Evolutionary conservation across 1,140 invertebrate genomes (phyloP).

Genomic region (Maconellicoccus hirsutus): DNA sequence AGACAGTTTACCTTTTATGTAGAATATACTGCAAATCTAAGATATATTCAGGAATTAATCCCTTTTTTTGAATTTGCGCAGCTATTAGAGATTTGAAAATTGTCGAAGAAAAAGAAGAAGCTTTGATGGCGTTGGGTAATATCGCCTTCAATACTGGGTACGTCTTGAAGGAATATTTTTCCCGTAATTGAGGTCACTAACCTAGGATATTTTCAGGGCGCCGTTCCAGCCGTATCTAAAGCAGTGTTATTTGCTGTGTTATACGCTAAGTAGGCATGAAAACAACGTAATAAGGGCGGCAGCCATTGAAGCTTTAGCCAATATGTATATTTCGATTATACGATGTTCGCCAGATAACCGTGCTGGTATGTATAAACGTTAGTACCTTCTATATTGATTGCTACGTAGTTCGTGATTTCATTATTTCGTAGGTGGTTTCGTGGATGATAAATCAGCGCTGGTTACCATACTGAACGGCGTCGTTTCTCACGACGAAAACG

Average conservation of each 20-base stretch:
- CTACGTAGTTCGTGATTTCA: not conserved
- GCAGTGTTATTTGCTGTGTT: not conserved
- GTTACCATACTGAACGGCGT: not conserved
- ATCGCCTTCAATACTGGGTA: slow-evolving; percentile 11
- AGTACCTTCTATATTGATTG: no score
- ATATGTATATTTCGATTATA: slow-evolving; percentile 9
- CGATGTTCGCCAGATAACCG: not conserved
- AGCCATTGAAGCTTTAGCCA: not conserved
- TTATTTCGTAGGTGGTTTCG: not conserved
- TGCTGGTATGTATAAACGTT: not conserved
- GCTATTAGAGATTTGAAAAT: slow-evolving; percentile 10
- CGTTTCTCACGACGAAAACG: not conserved
- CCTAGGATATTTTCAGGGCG: not conserved
- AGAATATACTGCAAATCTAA: no score
- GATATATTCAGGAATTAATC: no score
- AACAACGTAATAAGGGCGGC: not conserved
- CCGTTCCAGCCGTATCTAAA: not conserved
- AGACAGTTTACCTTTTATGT: no score
- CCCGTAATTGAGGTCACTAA: no score
- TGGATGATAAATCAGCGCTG: not conserved
- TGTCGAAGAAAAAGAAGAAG: slow-evolving; percentile 16
- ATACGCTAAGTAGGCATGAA: not conserved
- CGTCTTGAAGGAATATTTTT: no score
- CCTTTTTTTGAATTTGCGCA: no score
- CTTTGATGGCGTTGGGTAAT: slow-evolving; percentile 11